Percentiles rank a stretch among this genome's conserved stretches.
Evolutionary conservation across 2,888 invertebrate genomes (phyloP).

Genomic region (Drosophila siamana): DNA sequence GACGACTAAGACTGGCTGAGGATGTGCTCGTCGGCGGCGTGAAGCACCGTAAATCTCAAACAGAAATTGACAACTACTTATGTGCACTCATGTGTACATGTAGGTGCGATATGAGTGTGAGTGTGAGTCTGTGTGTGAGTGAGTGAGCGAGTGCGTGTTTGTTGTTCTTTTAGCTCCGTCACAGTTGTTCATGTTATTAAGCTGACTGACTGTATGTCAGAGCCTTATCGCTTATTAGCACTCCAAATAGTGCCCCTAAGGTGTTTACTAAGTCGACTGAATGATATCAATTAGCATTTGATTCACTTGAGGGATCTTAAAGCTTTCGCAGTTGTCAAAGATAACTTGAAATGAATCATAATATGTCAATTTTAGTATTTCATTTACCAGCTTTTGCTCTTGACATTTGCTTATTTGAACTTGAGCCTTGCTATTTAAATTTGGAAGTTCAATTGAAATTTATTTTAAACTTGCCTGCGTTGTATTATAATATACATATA

Average conservation of each 20-base stretch:
- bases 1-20: constrained; percentile 39
- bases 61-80: constrained; percentile 68
- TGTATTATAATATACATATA: too few relatives aligned
- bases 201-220: constrained; percentile 17
- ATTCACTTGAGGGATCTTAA: constrained; percentile 15
- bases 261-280: constrained; percentile 51
- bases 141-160: constrained; percentile 3
- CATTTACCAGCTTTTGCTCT: too few relatives aligned
- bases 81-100: constrained; percentile 48
- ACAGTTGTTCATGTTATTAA: constrained; percentile 24
- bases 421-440: too few relatives aligned
- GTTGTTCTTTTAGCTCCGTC: constrained; percentile 27
- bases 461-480: too few relatives aligned
- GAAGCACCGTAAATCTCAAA: constrained; percentile 63
- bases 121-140: constrained; percentile 1
- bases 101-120: constrained; percentile 6
- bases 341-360: background rate
- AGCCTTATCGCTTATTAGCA: constrained; percentile 56
- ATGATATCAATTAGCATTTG: constrained; percentile 23
- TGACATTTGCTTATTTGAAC: too few relatives aligned
- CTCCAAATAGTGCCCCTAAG: constrained; percentile 51
- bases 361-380: background rate
- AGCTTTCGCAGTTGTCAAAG: background rate
- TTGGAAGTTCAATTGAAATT: too few relatives aligned
- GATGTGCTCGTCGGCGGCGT: constrained; percentile 62